Evolutionary conservation across 1,140 invertebrate genomes (phyloP).

Genomic region (Ostrea edulis): DNA sequence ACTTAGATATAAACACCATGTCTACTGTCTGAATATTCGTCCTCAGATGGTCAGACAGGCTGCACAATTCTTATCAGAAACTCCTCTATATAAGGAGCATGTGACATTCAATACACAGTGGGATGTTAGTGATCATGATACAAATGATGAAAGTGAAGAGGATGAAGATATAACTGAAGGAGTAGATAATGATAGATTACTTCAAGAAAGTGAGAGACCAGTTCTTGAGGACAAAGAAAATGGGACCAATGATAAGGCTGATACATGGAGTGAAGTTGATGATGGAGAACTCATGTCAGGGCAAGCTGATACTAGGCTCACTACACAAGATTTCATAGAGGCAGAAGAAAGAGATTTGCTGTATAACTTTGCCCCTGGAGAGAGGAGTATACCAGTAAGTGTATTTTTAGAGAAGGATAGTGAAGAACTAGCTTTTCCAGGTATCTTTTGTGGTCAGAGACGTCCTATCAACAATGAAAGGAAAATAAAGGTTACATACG

Average conservation of each 20-base stretch:
- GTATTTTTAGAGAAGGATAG: conserved; percentile 51
- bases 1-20: conserved; percentile 38
- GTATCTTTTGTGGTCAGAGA: conserved; percentile 57
- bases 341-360: not conserved
- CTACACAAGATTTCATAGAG: conserved; percentile 1
- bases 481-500: conserved; percentile 7
- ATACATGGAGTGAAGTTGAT: not conserved
- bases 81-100: conserved; percentile 42
- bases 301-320: not conserved
- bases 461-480: conserved; percentile 45
- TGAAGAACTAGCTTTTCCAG: conserved; percentile 55
- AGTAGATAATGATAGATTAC: no score
- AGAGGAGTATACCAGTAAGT: conserved; percentile 52
- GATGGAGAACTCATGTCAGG: conserved; percentile 10
- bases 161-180: no score
- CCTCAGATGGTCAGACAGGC: conserved; percentile 29
- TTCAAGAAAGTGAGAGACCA: no score
- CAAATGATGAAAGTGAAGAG: not conserved
- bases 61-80: conserved; percentile 38
- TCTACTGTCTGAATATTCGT: conserved; percentile 17
- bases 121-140: not conserved
- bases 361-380: conserved; percentile 48
- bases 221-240: no score
- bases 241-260: no score
- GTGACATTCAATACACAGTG: conserved; percentile 21